These are phyloP conservation scores for Onychomys torridus DNA, from an alignment of 2,797 vertebrate species.

Conservation along the genomic window DNA sequence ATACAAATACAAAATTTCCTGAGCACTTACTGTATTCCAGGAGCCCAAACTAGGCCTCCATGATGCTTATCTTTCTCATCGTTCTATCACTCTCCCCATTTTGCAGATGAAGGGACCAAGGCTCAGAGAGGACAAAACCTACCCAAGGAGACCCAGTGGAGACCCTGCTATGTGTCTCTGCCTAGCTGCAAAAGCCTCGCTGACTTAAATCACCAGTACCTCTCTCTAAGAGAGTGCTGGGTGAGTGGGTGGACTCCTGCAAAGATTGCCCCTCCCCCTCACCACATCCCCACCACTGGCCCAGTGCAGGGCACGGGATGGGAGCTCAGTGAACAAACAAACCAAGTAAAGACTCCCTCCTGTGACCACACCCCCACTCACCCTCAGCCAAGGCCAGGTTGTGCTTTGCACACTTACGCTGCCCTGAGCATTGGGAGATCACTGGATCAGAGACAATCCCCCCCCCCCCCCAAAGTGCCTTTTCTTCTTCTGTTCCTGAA, in stretches of 20 bases:
- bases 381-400: background rate
- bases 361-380: background rate
- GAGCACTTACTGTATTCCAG: background rate
- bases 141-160: background rate
- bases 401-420: background rate
- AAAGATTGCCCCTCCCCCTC: background rate
- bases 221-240: background rate
- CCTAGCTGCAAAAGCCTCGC: background rate
- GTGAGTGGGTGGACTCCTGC: background rate
- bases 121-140: background rate
- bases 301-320: background rate
- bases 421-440: background rate
- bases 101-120: slow-evolving; percentile 17
- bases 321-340: background rate
- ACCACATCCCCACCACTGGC: background rate
- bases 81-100: background rate
- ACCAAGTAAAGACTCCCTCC: background rate
- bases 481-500: background rate
- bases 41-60: background rate
- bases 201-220: background rate
- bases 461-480: background rate
- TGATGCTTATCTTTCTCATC: background rate
- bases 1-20: too few species aligned
- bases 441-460: background rate
- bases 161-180: background rate